Evolutionary conservation across 1,140 invertebrate genomes (phyloP).

Genomic region (Diabrotica virgifera): DNA sequence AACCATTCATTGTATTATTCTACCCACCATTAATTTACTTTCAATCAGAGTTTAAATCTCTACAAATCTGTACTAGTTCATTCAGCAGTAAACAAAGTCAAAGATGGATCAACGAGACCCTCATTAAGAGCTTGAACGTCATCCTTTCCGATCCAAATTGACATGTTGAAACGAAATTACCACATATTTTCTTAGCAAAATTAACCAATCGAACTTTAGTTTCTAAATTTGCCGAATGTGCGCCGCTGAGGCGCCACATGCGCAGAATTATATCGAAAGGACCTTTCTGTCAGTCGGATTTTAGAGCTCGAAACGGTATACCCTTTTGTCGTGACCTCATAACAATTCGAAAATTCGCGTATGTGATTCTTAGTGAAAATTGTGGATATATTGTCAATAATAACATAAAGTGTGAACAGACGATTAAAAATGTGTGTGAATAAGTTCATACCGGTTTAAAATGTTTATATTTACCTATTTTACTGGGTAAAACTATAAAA

Average conservation of each 20-base stretch:
- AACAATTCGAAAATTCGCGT: background rate
- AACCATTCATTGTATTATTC: too few relatives aligned
- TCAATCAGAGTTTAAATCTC: background rate
- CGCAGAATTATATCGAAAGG: slow-evolving; percentile 38
- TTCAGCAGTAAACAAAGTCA: background rate
- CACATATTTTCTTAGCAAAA: slow-evolving; percentile 38
- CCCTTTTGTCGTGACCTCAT: background rate
- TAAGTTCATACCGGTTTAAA: too few relatives aligned
- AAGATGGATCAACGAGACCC: background rate
- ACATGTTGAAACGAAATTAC: slow-evolving; percentile 29
- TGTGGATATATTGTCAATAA: too few relatives aligned
- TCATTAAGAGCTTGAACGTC: slow-evolving; percentile 1
- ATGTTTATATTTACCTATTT: too few relatives aligned
- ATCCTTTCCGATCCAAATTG: slow-evolving; percentile 20
- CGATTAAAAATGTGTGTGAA: too few relatives aligned
- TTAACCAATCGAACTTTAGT: slow-evolving; percentile 46
- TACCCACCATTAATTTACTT: background rate
- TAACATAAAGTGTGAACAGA: too few relatives aligned
- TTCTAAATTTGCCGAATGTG: slow-evolving; percentile 32
- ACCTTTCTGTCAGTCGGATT: slow-evolving; percentile 40
- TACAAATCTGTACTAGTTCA: background rate
- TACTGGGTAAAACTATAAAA: too few relatives aligned
- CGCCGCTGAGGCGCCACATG: slow-evolving; percentile 39
- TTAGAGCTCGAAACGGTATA: slow-evolving; percentile 31
- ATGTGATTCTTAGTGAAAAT: too few relatives aligned